Conservation (phyloP, 2,113 vertebrate genomes). For the Murina feae region DNA sequence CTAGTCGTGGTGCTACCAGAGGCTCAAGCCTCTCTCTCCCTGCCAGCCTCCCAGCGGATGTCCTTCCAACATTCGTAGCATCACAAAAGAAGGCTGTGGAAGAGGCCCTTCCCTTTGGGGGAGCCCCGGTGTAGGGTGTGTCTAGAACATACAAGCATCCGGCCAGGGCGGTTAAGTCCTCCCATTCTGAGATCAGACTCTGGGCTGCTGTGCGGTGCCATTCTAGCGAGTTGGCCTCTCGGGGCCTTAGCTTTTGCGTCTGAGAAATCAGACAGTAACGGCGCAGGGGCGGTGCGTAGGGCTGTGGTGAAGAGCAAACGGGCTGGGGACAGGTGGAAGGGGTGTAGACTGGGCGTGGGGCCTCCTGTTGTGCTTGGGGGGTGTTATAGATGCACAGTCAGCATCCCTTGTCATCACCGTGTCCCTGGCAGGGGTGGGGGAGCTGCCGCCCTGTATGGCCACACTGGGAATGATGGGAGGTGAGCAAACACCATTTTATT, state of each 20-base stretch:
- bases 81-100: not conserved
- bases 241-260: not conserved
- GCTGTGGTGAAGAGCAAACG: not conserved
- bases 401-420: fast-evolving
- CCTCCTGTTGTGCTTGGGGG: not conserved
- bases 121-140: not conserved
- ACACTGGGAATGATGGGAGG: not conserved
- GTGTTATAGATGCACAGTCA: fast-evolving
- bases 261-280: not conserved
- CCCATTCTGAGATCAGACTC: not conserved
- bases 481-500: not conserved
- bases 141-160: fast-evolving
- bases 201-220: not conserved
- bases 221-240: not conserved
- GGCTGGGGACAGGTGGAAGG: not conserved
- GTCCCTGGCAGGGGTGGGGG: fast-evolving
- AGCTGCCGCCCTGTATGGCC: not conserved
- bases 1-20: fast-evolving
- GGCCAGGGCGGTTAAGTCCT: not conserved
- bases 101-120: fast-evolving
- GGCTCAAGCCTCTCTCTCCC: not conserved
- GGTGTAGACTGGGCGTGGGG: no score
- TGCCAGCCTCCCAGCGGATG: not conserved
- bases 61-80: fast-evolving
- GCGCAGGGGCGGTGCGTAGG: fast-evolving